Percentiles rank a stretch among this genome's conserved stretches.
phyloP scores from a whole-genome alignment of 2,888 invertebrate genomes.

The Netelia virgata region DNA sequence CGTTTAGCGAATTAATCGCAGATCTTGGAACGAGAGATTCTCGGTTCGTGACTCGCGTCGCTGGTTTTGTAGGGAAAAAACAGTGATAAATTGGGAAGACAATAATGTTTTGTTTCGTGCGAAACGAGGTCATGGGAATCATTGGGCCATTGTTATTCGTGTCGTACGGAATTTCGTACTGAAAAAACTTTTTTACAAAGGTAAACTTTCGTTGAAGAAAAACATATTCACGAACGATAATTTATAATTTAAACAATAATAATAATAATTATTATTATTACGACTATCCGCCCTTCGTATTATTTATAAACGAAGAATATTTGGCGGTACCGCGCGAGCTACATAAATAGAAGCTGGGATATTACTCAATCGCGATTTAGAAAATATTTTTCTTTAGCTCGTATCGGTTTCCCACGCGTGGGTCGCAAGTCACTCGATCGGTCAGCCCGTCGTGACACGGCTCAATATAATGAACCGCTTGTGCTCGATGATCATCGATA shows the following conservation, averaged over 20 bases:
- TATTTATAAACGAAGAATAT: background rate
- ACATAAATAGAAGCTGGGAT: background rate
- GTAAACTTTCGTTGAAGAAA: too few species aligned
- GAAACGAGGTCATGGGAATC: constrained; percentile 35
- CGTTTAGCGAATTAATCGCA: constrained; percentile 42
- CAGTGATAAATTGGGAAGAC: constrained; percentile 41
- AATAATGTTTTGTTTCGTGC: constrained; percentile 48
- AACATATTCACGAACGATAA: too few species aligned
- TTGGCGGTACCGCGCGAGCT: background rate
- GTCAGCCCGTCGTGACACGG: constrained; percentile 52
- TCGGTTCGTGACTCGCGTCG: constrained; percentile 11
- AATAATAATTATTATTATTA: too few species aligned
- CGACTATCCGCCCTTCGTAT: too few species aligned
- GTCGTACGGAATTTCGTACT: background rate
- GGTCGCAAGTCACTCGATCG: constrained; percentile 58
- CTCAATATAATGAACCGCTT: constrained; percentile 14
- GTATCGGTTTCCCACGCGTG: constrained; percentile 70
- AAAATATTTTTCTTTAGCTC: constrained; percentile 15
- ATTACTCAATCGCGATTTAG: background rate
- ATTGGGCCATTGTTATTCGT: constrained; percentile 7
- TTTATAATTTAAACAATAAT: too few species aligned
- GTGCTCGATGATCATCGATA: background rate
- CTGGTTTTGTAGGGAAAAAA: constrained; percentile 34
- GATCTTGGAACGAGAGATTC: constrained; percentile 33
- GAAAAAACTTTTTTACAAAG: background rate